Base-by-base conservation (phyloP, 2,113 vertebrate species). In the Melanocharis versteri region DNA sequence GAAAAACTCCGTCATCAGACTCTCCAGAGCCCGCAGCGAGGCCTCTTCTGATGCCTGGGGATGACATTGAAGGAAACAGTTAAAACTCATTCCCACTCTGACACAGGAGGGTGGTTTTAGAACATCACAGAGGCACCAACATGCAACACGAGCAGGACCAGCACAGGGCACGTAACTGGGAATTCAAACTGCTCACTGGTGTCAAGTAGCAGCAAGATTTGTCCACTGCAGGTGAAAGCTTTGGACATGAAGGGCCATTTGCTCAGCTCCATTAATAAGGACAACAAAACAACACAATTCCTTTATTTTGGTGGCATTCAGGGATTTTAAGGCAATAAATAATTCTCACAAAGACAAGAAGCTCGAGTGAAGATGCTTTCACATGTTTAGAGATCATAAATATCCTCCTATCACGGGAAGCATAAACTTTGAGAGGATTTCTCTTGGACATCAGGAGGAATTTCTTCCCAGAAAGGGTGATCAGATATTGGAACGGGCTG, bases 1-100 rank as follows among this genome's bases (percentile, higher is more conserved):
- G 96, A 99, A 99, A 97, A 99, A 99, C 92, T 99, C 99, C 0
- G 99, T 99, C 99, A 99, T 99, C 8, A 99, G 98, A 97, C 98
- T 99, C 97, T 99, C 99, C 97, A 99, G 80, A 47, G 99, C 99
- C 82, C 98, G 98, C 81, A 99, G 97, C 0, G 99, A 99, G 95
- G 98, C 95, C 97, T 99, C 99, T 93, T 99, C 99, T 56, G 99
- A 99, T 82, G 98, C 98, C 99, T 99, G 89, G 73, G 68, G 87
- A 96, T 1, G 3, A 88, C 72, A 95, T n/a, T 20, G 53, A 78
- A 86, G 65, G 72, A 9, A 86, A 70, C 45, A 87, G 13, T 93
- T 48, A 68, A 39, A 45, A 9, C 4, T 9, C 27, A 30, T 7
- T 62, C 50, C 68, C 31, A 37, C 65, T 61, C 60, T 19, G 87